These are phyloP conservation scores for Coelopa pilipes DNA, from an alignment of 2,888 invertebrate genomes.

Conservation along the genomic window DNA sequence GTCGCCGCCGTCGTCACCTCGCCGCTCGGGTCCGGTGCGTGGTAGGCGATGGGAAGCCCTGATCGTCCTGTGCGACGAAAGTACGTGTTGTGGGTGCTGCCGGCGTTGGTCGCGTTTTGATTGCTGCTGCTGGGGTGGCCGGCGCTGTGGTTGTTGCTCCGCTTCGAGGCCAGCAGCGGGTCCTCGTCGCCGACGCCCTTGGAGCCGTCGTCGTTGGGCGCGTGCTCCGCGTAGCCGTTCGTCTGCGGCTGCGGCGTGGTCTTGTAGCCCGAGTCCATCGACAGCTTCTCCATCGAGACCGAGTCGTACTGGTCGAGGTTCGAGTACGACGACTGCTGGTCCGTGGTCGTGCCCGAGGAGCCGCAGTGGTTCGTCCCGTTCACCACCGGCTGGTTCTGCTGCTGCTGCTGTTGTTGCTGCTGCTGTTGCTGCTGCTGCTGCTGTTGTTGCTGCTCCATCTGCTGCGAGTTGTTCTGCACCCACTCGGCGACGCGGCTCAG, in stretches of 20 bases:
- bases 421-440: slow-evolving; percentile 42
- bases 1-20: slow-evolving; percentile 16
- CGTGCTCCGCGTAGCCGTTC: slow-evolving; percentile 52
- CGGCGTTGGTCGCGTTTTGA: slow-evolving; percentile 8
- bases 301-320: slow-evolving; percentile 61
- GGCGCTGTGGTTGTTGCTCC: slow-evolving; percentile 44
- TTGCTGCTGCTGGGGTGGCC: not conserved
- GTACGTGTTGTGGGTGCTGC: slow-evolving; percentile 50
- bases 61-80: slow-evolving; percentile 60
- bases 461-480: slow-evolving; percentile 76
- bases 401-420: slow-evolving; percentile 41
- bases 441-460: slow-evolving; percentile 61
- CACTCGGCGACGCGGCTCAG: slow-evolving; percentile 80
- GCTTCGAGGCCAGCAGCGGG: slow-evolving; percentile 34
- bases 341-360: slow-evolving; percentile 52
- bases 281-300: slow-evolving; percentile 63
- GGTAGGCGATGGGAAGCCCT: slow-evolving; percentile 59
- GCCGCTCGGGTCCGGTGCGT: slow-evolving; percentile 40
- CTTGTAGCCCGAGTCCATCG: slow-evolving; percentile 65
- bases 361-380: slow-evolving; percentile 47
- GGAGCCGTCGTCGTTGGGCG: not conserved
- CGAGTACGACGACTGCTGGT: slow-evolving; percentile 57
- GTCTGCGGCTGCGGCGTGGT: slow-evolving; percentile 60
- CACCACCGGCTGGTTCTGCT: slow-evolving; percentile 37
- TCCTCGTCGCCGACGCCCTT: not conserved